These are phyloP conservation scores for Microchrysa polita DNA, from an alignment of 2,888 invertebrate species.

Conservation along the genomic window DNA sequence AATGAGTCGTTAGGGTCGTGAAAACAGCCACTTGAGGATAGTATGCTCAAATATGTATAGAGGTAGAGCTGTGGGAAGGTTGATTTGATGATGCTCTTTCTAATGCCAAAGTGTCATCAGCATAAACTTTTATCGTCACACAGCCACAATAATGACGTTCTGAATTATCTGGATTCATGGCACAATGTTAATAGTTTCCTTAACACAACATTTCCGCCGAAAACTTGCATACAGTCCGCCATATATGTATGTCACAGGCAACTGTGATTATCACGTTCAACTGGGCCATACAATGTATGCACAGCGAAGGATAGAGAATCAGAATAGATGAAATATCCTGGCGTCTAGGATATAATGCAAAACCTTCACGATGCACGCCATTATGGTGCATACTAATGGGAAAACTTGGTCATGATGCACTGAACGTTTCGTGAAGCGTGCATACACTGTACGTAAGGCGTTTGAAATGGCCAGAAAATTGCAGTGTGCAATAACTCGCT, in stretches of 20 bases:
- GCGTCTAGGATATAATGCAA: not conserved
- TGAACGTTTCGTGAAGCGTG: constrained; percentile 9
- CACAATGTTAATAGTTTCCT: not conserved
- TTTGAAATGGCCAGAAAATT: constrained; percentile 11
- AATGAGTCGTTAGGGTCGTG: no score
- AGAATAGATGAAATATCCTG: constrained; percentile 10
- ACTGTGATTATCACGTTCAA: constrained; percentile 19
- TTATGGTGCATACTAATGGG: constrained; percentile 31
- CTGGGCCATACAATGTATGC: constrained; percentile 12
- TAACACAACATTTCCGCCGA: not conserved
- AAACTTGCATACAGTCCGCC: constrained; percentile 4
- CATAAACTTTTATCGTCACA: not conserved
- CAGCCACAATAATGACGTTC: not conserved
- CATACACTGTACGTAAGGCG: not conserved
- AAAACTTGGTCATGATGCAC: constrained; percentile 27
- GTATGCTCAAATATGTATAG: no score
- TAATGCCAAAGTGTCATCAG: not conserved
- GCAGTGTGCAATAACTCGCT: constrained; percentile 35
- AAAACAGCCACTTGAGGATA: no score
- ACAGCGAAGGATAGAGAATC: not conserved
- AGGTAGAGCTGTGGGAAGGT: no score
- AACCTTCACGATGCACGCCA: not conserved
- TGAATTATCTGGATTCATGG: not conserved
- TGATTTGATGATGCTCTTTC: no score
- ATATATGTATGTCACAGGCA: not conserved